phyloP scores from a whole-genome alignment of 2,888 invertebrate genomes.

The Conops quadrifasciatus region DNA sequence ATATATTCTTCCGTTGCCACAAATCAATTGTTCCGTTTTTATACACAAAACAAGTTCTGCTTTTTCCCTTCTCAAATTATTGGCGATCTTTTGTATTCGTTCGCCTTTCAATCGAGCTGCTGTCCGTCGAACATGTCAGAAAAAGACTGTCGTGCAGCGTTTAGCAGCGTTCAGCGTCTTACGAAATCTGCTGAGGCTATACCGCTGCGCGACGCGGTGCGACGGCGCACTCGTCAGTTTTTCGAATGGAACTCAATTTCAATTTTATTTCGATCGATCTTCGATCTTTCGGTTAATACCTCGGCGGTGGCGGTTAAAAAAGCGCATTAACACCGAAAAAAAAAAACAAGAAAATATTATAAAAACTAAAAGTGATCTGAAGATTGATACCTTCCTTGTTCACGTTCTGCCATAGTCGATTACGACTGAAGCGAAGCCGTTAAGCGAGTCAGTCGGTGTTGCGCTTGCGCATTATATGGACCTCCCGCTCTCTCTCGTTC shows the following conservation, averaged over 20 bases:
- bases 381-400: conserved; percentile 62
- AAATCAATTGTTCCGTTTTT: not conserved
- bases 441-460: conserved; percentile 27
- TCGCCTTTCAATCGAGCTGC: conserved; percentile 15
- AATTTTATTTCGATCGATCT: conserved; percentile 63
- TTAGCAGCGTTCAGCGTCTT: conserved; percentile 28
- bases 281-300: conserved; percentile 35
- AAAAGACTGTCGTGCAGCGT: conserved; percentile 22
- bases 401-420: conserved; percentile 51
- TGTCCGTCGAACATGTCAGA: conserved; percentile 37
- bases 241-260: conserved; percentile 56
- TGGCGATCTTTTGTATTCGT: conserved; percentile 28
- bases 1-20: too few species aligned
- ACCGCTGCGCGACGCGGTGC: conserved; percentile 53
- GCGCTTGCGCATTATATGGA: conserved; percentile 43
- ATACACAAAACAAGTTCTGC: not conserved
- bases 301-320: conserved; percentile 31
- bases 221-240: conserved; percentile 62
- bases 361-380: conserved; percentile 48
- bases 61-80: conserved; percentile 15
- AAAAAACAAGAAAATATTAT: conserved; percentile 27
- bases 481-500: not conserved
- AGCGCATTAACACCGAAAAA: conserved; percentile 31
- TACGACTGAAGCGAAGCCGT: not conserved
- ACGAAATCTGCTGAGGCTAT: conserved; percentile 41